A percentile compares a stretch with the other conserved stretches of the same genome.
These are phyloP conservation scores for Anastrepha ludens DNA, from an alignment of 1,140 invertebrate species.

Conservation along the genomic window DNA sequence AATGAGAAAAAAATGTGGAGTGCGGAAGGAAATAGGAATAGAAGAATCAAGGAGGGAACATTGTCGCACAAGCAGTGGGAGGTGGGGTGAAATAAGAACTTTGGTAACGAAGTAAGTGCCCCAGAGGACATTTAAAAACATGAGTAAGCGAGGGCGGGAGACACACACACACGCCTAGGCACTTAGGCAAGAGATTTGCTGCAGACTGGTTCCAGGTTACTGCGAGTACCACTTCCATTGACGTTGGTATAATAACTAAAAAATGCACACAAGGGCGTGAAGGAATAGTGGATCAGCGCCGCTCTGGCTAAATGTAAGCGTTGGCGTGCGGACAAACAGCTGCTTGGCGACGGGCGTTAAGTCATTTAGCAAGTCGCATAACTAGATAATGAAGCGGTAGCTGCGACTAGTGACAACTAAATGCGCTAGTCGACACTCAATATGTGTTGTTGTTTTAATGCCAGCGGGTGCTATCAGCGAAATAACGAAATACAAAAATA, in stretches of 20 bases:
- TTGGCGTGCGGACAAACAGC: neutral
- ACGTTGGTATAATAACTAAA: neutral
- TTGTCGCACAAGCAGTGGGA: constrained; percentile 38
- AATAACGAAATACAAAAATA: constrained; percentile 56
- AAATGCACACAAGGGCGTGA: neutral
- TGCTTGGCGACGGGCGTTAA: neutral
- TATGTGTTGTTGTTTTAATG: neutral
- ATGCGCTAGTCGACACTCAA: constrained; percentile 22
- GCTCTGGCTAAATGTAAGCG: neutral
- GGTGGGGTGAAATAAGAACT: constrained; percentile 60
- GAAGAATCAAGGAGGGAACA: constrained; percentile 48
- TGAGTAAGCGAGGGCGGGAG: neutral
- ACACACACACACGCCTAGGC: neutral
- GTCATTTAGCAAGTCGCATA: constrained; percentile 4
- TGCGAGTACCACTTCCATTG: neutral
- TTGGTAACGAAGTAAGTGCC: constrained; percentile 73
- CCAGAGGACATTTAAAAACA: constrained; percentile 71
- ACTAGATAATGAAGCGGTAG: neutral
- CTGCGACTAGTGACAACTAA: constrained; percentile 9
- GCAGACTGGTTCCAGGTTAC: neutral
- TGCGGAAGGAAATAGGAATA: constrained; percentile 36
- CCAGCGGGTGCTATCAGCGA: neutral
- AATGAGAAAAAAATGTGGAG: neutral
- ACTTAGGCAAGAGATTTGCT: neutral
- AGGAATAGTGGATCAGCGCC: neutral